phyloP scores from a whole-genome alignment of 2,113 vertebrate species.

The Cyanoramphus novaezelandiae region DNA sequence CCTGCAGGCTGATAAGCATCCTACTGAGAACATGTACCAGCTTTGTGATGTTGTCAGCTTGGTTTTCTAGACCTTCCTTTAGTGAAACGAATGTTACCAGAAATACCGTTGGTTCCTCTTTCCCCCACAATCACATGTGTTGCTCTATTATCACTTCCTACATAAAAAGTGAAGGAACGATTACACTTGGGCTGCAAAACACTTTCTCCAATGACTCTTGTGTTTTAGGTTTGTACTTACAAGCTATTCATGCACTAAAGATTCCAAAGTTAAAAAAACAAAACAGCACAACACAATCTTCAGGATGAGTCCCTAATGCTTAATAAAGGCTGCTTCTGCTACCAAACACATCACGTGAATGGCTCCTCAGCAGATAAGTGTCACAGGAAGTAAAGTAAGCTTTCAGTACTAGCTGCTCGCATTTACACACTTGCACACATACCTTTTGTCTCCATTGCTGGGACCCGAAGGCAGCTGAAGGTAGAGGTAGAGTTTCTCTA shows the following conservation, averaged over 20 bases:
- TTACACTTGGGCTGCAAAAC: background rate
- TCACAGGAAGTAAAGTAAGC: background rate
- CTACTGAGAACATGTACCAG: background rate
- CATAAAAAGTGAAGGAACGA: background rate
- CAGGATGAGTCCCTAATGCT: background rate
- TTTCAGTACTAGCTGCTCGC: background rate
- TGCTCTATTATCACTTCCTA: conserved; percentile 20
- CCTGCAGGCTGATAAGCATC: background rate
- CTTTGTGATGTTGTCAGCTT: background rate
- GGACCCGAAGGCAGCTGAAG: conserved; percentile 98
- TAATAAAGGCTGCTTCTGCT: background rate
- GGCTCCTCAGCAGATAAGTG: background rate
- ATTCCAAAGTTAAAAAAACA: background rate
- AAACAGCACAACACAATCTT: background rate
- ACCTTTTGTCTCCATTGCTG: conserved; percentile 94
- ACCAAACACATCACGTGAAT: background rate
- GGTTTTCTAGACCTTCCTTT: background rate
- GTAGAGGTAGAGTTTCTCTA: conserved; percentile 99
- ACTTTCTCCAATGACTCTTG: background rate
- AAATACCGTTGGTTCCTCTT: background rate
- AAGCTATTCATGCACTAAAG: background rate
- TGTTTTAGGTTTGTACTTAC: background rate
- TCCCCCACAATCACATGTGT: background rate
- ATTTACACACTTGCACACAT: conserved; percentile 5
- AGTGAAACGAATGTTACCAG: background rate